These are phyloP conservation scores for Tinea pellionella DNA, from an alignment of 2,888 invertebrate genomes.

Conservation along the genomic window DNA sequence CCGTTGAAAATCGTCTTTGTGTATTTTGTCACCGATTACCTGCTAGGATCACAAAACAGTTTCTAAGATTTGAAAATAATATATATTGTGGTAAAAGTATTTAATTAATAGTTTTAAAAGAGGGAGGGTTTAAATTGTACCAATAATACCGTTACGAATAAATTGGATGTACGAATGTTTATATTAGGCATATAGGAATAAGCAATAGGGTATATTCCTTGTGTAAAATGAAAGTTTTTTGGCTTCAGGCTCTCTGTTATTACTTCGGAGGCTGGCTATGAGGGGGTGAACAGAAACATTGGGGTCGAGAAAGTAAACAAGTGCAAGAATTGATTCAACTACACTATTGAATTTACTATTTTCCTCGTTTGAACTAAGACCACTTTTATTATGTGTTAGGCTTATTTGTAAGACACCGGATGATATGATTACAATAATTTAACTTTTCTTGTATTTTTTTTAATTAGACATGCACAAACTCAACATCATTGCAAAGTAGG, in stretches of 20 bases:
- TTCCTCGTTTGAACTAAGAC: slow-evolving; percentile 29
- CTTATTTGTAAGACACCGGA: slow-evolving; percentile 17
- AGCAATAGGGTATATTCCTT: neutral
- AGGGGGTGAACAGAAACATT: slow-evolving; percentile 24
- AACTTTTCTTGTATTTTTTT: neutral
- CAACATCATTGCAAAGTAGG: neutral
- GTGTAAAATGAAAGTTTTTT: slow-evolving; percentile 61
- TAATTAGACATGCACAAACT: neutral
- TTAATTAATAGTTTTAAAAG: neutral
- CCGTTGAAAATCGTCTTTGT: slow-evolving; percentile 27
- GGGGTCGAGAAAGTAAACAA: slow-evolving; percentile 59
- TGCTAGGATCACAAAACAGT: neutral
- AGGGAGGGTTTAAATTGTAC: too few relatives aligned
- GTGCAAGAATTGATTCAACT: slow-evolving; percentile 52
- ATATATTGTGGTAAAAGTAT: too few relatives aligned
- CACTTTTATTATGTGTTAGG: neutral
- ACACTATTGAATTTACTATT: slow-evolving; percentile 45
- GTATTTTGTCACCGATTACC: neutral
- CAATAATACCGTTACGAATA: too few relatives aligned
- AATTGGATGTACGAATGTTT: neutral
- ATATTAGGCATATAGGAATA: neutral
- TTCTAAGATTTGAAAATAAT: neutral
- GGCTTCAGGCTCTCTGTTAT: slow-evolving; percentile 68
- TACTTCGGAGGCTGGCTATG: slow-evolving; percentile 53
- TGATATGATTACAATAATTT: neutral